These are phyloP conservation scores for Saccopteryx bilineata DNA, from an alignment of 2,113 vertebrate genomes.

Conservation along the genomic window DNA sequence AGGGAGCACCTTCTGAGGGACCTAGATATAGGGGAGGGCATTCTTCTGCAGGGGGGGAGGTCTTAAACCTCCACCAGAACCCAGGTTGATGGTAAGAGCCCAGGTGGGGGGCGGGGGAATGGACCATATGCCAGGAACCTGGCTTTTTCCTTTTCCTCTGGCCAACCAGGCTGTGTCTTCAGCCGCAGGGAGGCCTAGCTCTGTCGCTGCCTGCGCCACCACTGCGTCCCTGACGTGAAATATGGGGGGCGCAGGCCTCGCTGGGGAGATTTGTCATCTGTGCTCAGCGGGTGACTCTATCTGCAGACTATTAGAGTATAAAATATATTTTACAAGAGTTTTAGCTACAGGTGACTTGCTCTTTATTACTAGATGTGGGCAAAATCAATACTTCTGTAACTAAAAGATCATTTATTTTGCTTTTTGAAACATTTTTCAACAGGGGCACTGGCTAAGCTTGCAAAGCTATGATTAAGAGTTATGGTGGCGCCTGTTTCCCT, in stretches of 20 bases:
- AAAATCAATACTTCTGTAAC: constrained; percentile 93
- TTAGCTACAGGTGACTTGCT: constrained; percentile 94
- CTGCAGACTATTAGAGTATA: constrained; percentile 92
- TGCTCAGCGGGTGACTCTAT: constrained; percentile 89
- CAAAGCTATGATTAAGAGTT: constrained; percentile 91
- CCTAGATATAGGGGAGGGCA: no score
- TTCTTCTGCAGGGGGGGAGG: neutral
- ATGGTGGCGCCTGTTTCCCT: constrained; percentile 85
- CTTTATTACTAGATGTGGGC: constrained; percentile 92
- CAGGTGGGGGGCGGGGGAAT: neutral
- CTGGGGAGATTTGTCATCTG: constrained; percentile 89
- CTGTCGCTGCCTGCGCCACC: constrained; percentile 75
- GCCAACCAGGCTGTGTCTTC: constrained; percentile 65
- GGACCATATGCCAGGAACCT: neutral
- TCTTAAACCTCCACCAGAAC: neutral
- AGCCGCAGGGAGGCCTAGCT: constrained; percentile 72
- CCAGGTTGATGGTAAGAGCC: neutral
- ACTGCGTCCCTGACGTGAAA: constrained; percentile 82
- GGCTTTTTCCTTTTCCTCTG: constrained; percentile 65
- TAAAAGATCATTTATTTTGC: constrained; percentile 91
- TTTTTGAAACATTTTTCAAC: constrained; percentile 92
- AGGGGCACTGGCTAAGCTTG: constrained; percentile 90
- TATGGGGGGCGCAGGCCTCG: constrained; percentile 81
- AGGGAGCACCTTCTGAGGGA: neutral
- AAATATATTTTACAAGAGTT: constrained; percentile 94